A percentile compares a stretch with the other conserved stretches of the same genome.
Evolutionary conservation across 2,888 invertebrate genomes (phyloP).

Genomic region (Mythimna loreyi): DNA sequence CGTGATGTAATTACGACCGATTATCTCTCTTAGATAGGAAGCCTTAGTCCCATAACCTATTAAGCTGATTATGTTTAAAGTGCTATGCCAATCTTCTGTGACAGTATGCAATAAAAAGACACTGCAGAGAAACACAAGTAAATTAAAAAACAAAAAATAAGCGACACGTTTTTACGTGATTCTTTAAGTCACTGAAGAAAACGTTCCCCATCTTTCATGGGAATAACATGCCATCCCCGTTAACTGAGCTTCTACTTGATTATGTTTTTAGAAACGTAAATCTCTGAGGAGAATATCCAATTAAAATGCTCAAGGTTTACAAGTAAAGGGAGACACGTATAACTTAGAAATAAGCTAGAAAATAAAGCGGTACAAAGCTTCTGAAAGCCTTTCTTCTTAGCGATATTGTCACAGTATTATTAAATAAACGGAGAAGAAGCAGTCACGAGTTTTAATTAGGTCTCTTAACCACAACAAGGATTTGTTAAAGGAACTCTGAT

Average conservation of each 20-base stretch:
- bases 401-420: not conserved
- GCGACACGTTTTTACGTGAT: conserved; percentile 75
- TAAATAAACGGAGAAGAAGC: not conserved
- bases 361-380: not conserved
- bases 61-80: too few species aligned
- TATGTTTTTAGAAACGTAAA: conserved; percentile 24
- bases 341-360: not conserved
- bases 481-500: too few species aligned
- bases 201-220: conserved; percentile 62
- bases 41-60: too few species aligned
- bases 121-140: conserved; percentile 77
- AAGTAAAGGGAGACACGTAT: not conserved
- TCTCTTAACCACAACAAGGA: too few species aligned
- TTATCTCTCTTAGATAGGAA: too few species aligned
- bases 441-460: not conserved
- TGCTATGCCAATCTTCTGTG: too few species aligned
- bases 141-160: conserved; percentile 80
- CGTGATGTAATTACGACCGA: too few species aligned
- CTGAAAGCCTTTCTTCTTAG: not conserved
- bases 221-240: conserved; percentile 48
- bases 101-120: conserved; percentile 74
- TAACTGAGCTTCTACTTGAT: conserved; percentile 3
- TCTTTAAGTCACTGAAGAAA: conserved; percentile 69
- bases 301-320: conserved; percentile 42
- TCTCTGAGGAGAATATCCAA: conserved; percentile 36